Conservation (phyloP, 2,888 invertebrate genomes). For the Stomorhina lunata region DNA sequence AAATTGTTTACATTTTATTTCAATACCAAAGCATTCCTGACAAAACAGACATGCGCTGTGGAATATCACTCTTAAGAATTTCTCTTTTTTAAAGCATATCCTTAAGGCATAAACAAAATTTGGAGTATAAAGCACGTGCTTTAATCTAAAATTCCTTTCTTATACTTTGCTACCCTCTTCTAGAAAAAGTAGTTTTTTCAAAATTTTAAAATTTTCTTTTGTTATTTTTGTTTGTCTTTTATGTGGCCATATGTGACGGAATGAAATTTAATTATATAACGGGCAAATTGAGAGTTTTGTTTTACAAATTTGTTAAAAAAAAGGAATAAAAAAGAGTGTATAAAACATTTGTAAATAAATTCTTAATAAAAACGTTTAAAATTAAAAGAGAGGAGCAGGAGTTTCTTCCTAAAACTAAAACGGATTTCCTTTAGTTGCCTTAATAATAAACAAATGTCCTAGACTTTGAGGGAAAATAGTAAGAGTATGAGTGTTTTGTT, state of each 20-base stretch:
- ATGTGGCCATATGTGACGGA: conserved; percentile 60
- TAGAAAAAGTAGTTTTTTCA: conserved; percentile 35
- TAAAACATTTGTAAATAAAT: too few relatives aligned
- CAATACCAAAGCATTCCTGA: conserved; percentile 13
- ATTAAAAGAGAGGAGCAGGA: too few relatives aligned
- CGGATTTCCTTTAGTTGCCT: conserved; percentile 74
- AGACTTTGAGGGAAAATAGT: conserved; percentile 16
- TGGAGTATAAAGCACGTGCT: conserved; percentile 45
- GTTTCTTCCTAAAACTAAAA: conserved; percentile 69
- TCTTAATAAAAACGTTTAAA: conserved; percentile 37
- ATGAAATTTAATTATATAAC: conserved; percentile 63
- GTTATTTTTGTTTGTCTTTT: conserved; percentile 22
- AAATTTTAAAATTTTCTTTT: conserved; percentile 22
- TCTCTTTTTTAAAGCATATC: too few relatives aligned
- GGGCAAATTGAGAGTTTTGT: conserved; percentile 4
- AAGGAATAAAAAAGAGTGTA: conserved; percentile 1
- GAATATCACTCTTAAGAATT: background rate
- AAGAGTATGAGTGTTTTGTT: background rate
- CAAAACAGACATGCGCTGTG: conserved; percentile 28
- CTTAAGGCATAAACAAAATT: too few relatives aligned
- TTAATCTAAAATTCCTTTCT: conserved; percentile 4
- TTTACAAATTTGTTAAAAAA: too few relatives aligned
- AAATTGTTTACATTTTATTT: conserved; percentile 47
- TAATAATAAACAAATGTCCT: conserved; percentile 34
- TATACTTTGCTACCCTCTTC: too few relatives aligned